Evolutionary conservation across 2,113 vertebrate species (phyloP), one percentile per base, ranked within the genome.

Genomic region (Urocitellus parryii): DNA sequence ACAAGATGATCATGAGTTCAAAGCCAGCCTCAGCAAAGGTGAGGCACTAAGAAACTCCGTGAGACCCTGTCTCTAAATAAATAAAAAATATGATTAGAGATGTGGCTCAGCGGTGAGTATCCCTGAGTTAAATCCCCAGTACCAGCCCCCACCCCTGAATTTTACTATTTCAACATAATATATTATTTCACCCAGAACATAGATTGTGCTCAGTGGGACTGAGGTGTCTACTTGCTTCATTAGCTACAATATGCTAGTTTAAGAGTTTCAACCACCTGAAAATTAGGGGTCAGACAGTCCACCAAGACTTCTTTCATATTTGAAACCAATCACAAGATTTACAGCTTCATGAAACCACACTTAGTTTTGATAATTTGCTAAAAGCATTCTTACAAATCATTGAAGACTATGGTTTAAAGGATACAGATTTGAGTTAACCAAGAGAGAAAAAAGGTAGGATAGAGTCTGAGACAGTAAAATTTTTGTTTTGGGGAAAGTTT

Each of bases 371-470:
- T 42, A 76, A 81, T 68, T 68, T 82, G 25, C 8, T 74, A 39
- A n/a, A 56, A 87, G 90, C 9, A 14, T 27, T 67, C 37, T 67
- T 24, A 81, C 18, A 95, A 87, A 29, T 88, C 8, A 61, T 17
- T 65, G 29, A 90, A 85, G 65, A n/a, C 1, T 61, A 61, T 14
- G 13, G 32, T 79, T 79, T 72, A 90, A 96, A 85, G 32, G 42
- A 80, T 45, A 80, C n/a, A 84, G 11, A 80, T 27, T 93, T 39
- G 82, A 85, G 65, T 90, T 12, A 96, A 12, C 72, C 51, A 63
- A 72, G 34, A 20, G 42, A 48, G 34, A 29, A 48, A 77, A 72
- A 34, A 39, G 9, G 27, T 37, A 42, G 42, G 27, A 13, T 39
- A 78, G 27, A 88, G 12, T 84, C 42, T 77, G 29, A 84, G 34